Evolutionary conservation across 2,888 invertebrate genomes (phyloP).

Genomic region (Hipparchia sbordonii): DNA sequence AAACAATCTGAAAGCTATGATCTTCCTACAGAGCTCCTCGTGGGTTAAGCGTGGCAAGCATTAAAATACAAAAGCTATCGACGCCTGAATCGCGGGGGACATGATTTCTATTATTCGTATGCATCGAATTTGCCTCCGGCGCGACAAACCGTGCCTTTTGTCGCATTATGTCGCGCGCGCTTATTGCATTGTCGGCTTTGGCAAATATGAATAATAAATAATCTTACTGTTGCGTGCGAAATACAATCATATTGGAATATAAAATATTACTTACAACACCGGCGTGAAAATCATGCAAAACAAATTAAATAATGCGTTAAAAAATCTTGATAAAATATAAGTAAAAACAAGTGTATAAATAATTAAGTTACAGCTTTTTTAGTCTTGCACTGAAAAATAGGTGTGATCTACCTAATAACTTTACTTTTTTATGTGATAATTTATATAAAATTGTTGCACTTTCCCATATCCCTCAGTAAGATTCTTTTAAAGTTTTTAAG

Average conservation of each 20-base stretch:
- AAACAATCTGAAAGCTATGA: constrained; percentile 16
- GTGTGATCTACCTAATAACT: too few species aligned
- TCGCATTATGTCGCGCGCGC: constrained; percentile 37
- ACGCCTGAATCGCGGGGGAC: constrained; percentile 60
- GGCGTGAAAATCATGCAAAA: background rate
- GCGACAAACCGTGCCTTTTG: constrained; percentile 39
- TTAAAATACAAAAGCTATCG: constrained; percentile 67
- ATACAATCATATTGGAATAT: background rate
- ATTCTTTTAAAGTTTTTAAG: too few species aligned
- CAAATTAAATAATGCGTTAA: background rate
- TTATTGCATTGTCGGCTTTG: constrained; percentile 33
- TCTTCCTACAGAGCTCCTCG: constrained; percentile 20
- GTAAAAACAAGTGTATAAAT: background rate
- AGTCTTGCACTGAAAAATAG: too few species aligned
- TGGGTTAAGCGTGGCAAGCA: constrained; percentile 33
- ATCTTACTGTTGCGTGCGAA: constrained; percentile 5
- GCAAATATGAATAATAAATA: constrained; percentile 28
- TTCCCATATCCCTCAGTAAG: too few species aligned
- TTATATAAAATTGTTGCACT: too few species aligned
- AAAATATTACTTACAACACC: background rate
- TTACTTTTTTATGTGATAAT: too few species aligned
- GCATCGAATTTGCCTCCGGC: constrained; percentile 46
- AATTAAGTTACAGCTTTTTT: background rate
- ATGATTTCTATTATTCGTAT: constrained; percentile 68
- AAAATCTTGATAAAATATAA: background rate